Evolutionary conservation across 2,888 invertebrate genomes (phyloP).

Genomic region (Catocala nupta): DNA sequence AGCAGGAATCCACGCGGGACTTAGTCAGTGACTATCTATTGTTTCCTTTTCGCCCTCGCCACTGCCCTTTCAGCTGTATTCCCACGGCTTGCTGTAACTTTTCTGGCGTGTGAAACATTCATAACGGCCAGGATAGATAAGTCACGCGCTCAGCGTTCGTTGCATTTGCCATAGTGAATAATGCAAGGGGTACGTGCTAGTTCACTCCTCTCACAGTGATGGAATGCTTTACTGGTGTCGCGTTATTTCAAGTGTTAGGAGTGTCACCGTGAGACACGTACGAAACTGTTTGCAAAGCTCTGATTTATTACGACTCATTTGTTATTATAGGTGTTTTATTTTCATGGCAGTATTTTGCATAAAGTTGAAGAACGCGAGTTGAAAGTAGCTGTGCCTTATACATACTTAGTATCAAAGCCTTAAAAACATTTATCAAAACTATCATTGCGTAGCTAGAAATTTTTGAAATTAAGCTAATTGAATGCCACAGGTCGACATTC

Average conservation of each 20-base stretch:
- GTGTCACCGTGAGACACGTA: conserved; percentile 53
- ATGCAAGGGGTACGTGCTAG: conserved; percentile 76
- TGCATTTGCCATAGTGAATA: conserved; percentile 84
- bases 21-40: conserved; percentile 50
- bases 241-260: conserved; percentile 60
- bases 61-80: conserved; percentile 64
- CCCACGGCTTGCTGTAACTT: conserved; percentile 52
- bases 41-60: conserved; percentile 49
- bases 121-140: conserved; percentile 72
- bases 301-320: conserved; percentile 47
- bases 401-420: no score
- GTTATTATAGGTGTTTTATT: conserved; percentile 40
- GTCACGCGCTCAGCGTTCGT: conserved; percentile 69
- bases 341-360: conserved; percentile 26
- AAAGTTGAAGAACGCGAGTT: not conserved
- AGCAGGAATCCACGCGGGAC: conserved; percentile 50
- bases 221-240: conserved; percentile 70
- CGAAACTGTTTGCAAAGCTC: conserved; percentile 44
- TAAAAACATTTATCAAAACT: no score
- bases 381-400: not conserved
- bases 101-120: conserved; percentile 71
- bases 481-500: conserved; percentile 20
- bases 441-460: no score
- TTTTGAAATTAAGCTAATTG: not conserved
- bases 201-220: conserved; percentile 63